Conservation (phyloP, 2,113 vertebrate genomes). For the Thermophis baileyi region DNA sequence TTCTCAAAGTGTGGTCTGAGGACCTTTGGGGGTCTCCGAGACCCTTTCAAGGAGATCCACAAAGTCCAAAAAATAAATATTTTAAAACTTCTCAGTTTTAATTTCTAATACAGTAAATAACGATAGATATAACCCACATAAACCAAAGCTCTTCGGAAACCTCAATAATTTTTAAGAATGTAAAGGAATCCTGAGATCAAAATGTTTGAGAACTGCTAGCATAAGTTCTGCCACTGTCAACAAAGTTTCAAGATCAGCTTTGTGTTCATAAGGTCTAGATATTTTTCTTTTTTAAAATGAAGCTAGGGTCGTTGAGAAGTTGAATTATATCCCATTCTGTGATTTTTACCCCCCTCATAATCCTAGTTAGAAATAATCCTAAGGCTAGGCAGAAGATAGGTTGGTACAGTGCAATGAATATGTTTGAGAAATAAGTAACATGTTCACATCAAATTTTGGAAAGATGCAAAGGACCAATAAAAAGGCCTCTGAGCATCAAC, state of each 20-base stretch:
- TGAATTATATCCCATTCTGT: neutral
- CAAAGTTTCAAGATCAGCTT: neutral
- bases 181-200: neutral
- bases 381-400: neutral
- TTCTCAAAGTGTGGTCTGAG: neutral
- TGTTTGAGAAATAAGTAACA: neutral
- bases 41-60: neutral
- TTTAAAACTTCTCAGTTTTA: neutral
- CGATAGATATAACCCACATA: neutral
- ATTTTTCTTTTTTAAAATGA: neutral
- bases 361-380: neutral
- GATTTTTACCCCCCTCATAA: neutral
- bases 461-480: neutral
- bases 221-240: neutral
- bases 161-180: neutral
- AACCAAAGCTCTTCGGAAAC: neutral
- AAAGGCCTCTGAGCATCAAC: neutral
- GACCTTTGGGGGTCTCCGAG: neutral
- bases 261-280: neutral
- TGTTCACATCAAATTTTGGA: neutral
- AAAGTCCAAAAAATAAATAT: neutral
- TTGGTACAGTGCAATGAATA: neutral
- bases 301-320: neutral
- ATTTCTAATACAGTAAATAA: neutral
- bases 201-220: neutral